These are phyloP conservation scores for Sitobion miscanthi DNA, from an alignment of 1,140 invertebrate species.

Conservation along the genomic window DNA sequence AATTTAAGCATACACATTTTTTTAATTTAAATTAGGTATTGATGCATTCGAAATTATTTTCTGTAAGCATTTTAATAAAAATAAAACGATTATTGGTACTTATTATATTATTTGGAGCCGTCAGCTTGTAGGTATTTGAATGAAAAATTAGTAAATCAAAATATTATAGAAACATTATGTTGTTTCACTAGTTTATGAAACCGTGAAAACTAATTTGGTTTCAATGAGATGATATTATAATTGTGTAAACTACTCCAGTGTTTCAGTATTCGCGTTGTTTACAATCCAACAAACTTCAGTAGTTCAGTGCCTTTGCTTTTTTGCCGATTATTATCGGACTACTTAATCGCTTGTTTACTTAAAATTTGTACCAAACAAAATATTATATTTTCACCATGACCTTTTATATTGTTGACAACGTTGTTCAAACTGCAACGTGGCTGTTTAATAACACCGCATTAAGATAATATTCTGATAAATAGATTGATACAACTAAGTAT, in stretches of 20 bases:
- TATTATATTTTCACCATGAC: background rate
- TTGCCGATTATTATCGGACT: background rate
- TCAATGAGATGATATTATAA: slow-evolving; percentile 4
- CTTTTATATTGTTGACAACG: slow-evolving; percentile 9
- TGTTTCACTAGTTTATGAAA: background rate
- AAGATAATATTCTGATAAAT: slow-evolving; percentile 36
- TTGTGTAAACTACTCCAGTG: slow-evolving; percentile 5
- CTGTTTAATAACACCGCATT: background rate
- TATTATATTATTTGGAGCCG: background rate
- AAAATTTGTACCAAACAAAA: background rate
- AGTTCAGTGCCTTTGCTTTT: background rate
- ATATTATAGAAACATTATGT: background rate
- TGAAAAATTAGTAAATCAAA: background rate
- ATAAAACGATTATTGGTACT: background rate
- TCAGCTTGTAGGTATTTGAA: background rate
- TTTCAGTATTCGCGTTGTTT: background rate
- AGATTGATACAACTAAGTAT: background rate
- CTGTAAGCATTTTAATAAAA: background rate
- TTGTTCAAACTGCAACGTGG: background rate
- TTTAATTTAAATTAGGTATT: background rate
- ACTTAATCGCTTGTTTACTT: background rate
- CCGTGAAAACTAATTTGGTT: background rate
- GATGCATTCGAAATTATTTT: background rate
- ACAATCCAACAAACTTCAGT: background rate
- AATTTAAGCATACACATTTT: background rate